Evolutionary conservation across 2,113 vertebrate species (phyloP).

Genomic region (Aspidoscelis tigris): DNA sequence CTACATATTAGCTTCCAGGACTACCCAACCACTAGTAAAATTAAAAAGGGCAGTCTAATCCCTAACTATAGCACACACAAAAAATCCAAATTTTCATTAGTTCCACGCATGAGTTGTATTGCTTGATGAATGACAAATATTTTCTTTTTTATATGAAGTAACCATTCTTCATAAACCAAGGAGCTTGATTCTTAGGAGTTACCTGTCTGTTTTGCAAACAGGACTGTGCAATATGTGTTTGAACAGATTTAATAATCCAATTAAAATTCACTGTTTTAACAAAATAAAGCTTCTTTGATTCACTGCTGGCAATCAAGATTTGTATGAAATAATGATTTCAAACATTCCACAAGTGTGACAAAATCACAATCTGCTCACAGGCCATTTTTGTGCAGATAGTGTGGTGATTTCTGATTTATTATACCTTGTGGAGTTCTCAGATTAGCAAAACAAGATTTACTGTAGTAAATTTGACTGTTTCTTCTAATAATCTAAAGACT

Average conservation of each 20-base stretch:
- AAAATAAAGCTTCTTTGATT: neutral
- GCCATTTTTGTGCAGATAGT: constrained; percentile 20
- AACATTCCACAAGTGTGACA: constrained; percentile 22
- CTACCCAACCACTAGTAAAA: neutral
- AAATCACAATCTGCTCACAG: constrained; percentile 42
- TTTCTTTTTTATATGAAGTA: constrained; percentile 32
- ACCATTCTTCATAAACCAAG: constrained; percentile 24
- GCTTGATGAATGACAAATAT: constrained; percentile 22
- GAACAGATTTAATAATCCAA: constrained; percentile 8
- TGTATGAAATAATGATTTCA: constrained; percentile 31
- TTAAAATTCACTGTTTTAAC: constrained; percentile 1
- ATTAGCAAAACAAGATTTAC: constrained; percentile 5
- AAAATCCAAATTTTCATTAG: neutral
- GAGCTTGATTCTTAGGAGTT: neutral
- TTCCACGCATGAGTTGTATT: constrained; percentile 40
- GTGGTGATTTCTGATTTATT: neutral
- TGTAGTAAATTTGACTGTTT: constrained; percentile 29
- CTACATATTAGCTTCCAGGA: neutral
- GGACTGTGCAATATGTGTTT: neutral
- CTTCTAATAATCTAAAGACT: neutral
- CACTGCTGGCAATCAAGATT: constrained; percentile 16
- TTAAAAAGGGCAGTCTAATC: no score
- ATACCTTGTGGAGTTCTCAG: neutral
- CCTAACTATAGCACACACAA: neutral
- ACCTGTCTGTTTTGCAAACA: constrained; percentile 1